phyloP scores from a whole-genome alignment of 1,140 invertebrate species.

The Portunus trituberculatus region DNA sequence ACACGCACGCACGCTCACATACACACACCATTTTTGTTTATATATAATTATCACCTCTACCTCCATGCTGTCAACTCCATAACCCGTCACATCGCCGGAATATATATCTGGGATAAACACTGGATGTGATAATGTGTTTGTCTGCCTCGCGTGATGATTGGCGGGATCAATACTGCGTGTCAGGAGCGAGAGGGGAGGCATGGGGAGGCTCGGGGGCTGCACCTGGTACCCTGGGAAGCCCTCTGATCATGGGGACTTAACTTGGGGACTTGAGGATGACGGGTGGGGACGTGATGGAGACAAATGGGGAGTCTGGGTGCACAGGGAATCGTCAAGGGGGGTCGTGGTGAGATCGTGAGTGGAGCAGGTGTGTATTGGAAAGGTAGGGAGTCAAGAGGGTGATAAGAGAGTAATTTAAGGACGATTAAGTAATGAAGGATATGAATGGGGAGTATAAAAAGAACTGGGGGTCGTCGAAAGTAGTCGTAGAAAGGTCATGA shows the following conservation, averaged over 20 bases:
- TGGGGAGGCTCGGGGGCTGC: no score
- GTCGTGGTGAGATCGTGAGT: no score
- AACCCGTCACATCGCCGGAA: neutral
- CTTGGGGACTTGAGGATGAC: neutral
- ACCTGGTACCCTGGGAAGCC: neutral
- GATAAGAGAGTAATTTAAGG: no score
- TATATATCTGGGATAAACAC: conserved; percentile 35
- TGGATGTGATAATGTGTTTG: conserved; percentile 30
- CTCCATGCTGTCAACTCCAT: neutral
- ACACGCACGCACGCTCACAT: conserved; percentile 49
- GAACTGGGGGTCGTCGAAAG: no score
- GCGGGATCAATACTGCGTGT: neutral
- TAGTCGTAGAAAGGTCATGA: no score
- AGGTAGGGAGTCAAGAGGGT: no score
- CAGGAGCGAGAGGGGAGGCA: neutral
- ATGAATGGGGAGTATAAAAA: no score
- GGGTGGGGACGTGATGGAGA: no score
- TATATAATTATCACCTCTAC: neutral
- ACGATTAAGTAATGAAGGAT: no score
- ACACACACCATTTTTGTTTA: neutral
- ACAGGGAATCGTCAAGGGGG: no score
- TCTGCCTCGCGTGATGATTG: conserved; percentile 25
- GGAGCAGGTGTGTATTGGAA: no score
- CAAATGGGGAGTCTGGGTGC: no score
- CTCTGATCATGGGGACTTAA: neutral